Evolutionary conservation across 1,140 invertebrate species (phyloP).

Genomic region (Ridgeia piscesae): DNA sequence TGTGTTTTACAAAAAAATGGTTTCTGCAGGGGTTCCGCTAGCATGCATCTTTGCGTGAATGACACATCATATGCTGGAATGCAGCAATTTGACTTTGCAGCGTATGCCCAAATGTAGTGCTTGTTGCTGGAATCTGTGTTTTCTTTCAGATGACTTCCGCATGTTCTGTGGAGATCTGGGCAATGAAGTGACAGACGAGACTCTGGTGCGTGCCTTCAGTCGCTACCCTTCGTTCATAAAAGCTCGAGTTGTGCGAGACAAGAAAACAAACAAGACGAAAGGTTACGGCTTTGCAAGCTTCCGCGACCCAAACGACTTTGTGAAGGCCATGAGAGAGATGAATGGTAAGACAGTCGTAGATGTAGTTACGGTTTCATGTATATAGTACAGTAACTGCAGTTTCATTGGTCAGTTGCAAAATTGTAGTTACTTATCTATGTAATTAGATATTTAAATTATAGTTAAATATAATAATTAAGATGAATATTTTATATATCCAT

Average conservation of each 20-base stretch:
- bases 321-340: slow-evolving; percentile 98
- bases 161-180: slow-evolving; percentile 99
- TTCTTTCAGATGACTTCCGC: slow-evolving; percentile 84
- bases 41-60: no score
- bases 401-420: slow-evolving; percentile 6
- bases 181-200: slow-evolving; percentile 98
- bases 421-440: slow-evolving; percentile 11
- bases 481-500: no score
- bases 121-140: not conserved
- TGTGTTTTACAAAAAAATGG: no score
- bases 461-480: no score
- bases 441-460: no score
- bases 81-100: no score
- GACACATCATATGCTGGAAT: no score
- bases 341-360: no score
- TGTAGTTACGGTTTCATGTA: no score
- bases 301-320: slow-evolving; percentile 96
- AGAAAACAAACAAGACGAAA: slow-evolving; percentile 29
- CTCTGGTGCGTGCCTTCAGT: slow-evolving; percentile 88
- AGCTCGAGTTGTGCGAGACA: slow-evolving; percentile 30
- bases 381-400: no score
- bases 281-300: slow-evolving; percentile 75
- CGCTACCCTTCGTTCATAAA: slow-evolving; percentile 50
- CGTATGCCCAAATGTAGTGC: not conserved
- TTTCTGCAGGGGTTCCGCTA: no score